phyloP scores from a whole-genome alignment of 2,888 invertebrate genomes.

The Rhamphomyia laevipes region DNA sequence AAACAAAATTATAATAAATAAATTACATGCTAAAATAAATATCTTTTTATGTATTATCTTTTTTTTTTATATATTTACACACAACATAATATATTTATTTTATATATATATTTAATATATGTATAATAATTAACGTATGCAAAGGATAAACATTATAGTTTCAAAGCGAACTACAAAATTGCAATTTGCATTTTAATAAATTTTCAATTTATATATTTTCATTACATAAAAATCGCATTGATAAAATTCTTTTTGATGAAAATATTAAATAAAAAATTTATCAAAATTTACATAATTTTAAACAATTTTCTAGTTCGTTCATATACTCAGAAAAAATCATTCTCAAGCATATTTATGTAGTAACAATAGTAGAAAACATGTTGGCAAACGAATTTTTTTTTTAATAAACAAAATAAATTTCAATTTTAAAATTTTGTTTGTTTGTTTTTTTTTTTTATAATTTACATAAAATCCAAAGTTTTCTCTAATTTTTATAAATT shows the following conservation, averaged over 20 bases:
- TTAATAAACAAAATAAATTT: neutral
- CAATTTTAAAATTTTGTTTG: neutral
- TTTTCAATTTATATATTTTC: neutral
- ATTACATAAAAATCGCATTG: neutral
- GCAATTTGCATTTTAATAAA: neutral
- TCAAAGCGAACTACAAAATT: constrained; percentile 1
- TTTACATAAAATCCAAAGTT: no score
- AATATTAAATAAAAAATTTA: neutral
- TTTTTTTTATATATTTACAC: constrained; percentile 1
- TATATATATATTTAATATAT: neutral
- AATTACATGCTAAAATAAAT: neutral
- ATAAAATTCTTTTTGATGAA: no score
- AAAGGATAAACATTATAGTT: constrained; percentile 1
- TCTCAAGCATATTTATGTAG: constrained; percentile 3
- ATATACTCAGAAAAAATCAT: constrained; percentile 1
- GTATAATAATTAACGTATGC: neutral
- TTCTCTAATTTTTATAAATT: no score
- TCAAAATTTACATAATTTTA: neutral
- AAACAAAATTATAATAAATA: neutral
- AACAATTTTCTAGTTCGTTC: constrained; percentile 1
- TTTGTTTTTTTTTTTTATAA: neutral
- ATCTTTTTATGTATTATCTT: neutral
- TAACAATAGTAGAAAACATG: constrained; percentile 3
- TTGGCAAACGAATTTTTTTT: neutral
- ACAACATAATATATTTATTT: constrained; percentile 1